phyloP scores from a whole-genome alignment of 2,113 vertebrate genomes.

The Hylia prasina region DNA sequence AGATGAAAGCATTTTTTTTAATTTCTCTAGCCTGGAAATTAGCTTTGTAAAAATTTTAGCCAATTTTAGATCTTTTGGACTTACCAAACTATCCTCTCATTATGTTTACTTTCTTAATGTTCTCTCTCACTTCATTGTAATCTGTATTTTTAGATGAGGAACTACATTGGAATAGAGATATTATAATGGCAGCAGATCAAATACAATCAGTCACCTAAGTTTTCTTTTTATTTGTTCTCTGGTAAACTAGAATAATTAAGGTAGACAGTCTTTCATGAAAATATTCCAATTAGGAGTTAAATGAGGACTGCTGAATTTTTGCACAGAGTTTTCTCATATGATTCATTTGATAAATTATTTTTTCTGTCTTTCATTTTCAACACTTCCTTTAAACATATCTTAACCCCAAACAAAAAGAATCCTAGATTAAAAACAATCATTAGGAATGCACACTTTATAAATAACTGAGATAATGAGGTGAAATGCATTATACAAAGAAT shows the following conservation, averaged over 20 bases:
- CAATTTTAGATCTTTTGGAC: not conserved
- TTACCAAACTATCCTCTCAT: not conserved
- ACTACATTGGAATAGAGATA: not conserved
- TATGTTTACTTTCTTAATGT: not conserved
- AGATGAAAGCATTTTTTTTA: not conserved
- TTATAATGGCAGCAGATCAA: not conserved
- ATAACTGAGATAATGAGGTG: not conserved
- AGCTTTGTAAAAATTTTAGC: not conserved
- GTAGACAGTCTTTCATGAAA: not conserved
- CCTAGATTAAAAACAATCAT: not conserved
- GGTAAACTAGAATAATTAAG: not conserved
- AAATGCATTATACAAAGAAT: not conserved
- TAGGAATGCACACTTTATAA: not conserved
- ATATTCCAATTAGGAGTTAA: not conserved
- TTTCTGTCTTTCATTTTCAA: constrained; percentile 9
- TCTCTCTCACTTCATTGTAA: not conserved
- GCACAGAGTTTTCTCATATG: not conserved
- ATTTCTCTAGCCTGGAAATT: not conserved
- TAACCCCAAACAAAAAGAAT: not conserved
- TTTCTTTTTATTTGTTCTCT: not conserved
- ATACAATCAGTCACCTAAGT: not conserved
- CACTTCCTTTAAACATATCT: not conserved
- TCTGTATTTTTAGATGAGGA: not conserved
- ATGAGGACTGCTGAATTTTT: not conserved
- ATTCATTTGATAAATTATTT: constrained; percentile 20